Base-by-base conservation (phyloP, 2,888 invertebrate species). In the Andrena trimmerana region DNA sequence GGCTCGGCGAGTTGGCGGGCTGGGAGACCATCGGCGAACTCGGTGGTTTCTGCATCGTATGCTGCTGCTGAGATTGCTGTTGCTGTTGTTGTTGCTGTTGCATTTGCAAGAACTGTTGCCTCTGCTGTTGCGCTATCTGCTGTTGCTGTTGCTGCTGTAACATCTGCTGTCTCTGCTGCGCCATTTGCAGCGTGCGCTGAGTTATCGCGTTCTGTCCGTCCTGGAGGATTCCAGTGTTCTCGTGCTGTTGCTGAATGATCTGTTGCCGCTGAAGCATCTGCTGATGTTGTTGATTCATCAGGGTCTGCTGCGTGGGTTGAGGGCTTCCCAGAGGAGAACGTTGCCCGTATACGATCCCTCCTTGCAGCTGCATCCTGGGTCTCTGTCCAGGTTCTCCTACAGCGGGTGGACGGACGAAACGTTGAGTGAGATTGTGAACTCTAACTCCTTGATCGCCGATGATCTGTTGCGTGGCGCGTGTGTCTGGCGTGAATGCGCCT, bases 201-300 rank as follows among this genome's bases (percentile, higher is more conserved):
- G 81, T 86, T 16, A 92, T 86, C 2, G 88, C 73, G 42, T 86
- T 91, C 65, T 91, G 91, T n/a, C 87, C 89, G 6, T 91, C 92
- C 89, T 84, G 78, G 87, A 83, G 73, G 20, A 88, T 83, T 2
- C 65, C 71, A 16, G 71, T 69, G 94, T 94, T 94, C 86, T 83
- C 92, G 88, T 90, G 90, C 29, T 91, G 89, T 94, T 95, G 95
- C n/a, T 94, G 94, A 52, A 95, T 94, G 81, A 94, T 94, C 48
- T 91, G 92, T 54, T 93, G 93, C 16, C 94, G 92, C 79, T 95
- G 95, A 72, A 95, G 95, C 36, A 94, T 94, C 48, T 95, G 94
- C 60, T 92, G 93, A 0, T 93, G 90, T 71, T 94, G 93, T 52
- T 93, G 93, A 16, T 90, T 92, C 48, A 94, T 86, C 74, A 94